Evolutionary conservation across 2,113 vertebrate species (phyloP), one percentile per base, ranked within the genome.

Genomic region (Eupsittula cactorum): DNA sequence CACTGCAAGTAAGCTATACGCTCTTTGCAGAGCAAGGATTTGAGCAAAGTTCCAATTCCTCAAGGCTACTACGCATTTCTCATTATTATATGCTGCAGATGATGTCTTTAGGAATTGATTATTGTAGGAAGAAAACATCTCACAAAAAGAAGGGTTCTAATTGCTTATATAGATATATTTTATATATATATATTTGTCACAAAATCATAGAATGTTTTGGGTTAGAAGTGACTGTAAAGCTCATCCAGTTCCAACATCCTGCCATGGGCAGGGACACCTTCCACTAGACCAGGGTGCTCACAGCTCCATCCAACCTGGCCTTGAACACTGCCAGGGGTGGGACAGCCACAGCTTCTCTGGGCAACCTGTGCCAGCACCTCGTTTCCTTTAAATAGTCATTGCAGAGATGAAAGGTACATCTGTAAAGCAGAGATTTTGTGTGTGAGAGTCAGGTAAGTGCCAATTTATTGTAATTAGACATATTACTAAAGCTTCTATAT

Each of bases 1-100:
- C 41, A 12, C 52, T 21, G 35, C 13, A 82, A 78, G 21, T 8
- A 1, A 3, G 41, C 16, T 19, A 2, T 2, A 0, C 10, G 46
- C 16, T 49, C 11, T 16, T 37, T 52, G 87, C n/a, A 37, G 52
- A 79, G 62, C 11, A 23, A 71, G 18, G 52, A 52, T 65, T 42
- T 2, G 0, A 39, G n/a, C 19, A 15, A 4, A 13, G 8, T 44
- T 78, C 28, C 47, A 76, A 0, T 57, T 92, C 80, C 57, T 88
- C 35, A 6, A 59, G 60, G 31, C 49, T 52, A 6, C 9, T 13
- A 2, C 6, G 8, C 15, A 39, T 64, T 65, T 42, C 33, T 91
- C 33, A 8, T 89, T 62, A 11, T 50, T 47, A n/a, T 10, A 29
- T 15, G 11, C 18, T 50, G 59, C n/a, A 60, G 41, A 17, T 0